Conservation (phyloP, 2,888 invertebrate genomes). For the Sisyra nigra region DNA sequence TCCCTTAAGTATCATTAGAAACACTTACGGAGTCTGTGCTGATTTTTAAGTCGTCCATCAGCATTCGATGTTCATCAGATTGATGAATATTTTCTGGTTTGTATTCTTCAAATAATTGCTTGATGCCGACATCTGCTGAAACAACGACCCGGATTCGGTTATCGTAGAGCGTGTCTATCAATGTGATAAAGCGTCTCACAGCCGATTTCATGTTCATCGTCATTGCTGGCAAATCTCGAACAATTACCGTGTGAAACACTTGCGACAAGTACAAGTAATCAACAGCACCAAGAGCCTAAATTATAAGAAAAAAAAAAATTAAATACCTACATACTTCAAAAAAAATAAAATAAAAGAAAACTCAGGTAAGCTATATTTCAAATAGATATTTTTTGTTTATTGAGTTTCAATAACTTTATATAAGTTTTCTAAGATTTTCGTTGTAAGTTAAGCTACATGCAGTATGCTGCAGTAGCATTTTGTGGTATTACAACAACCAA, state of each 20-base stretch:
- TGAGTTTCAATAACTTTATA: no score
- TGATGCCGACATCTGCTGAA: constrained; percentile 63
- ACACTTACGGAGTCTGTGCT: constrained; percentile 49
- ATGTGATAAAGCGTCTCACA: constrained; percentile 84
- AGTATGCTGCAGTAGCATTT: no score
- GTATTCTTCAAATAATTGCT: constrained; percentile 51
- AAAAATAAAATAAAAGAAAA: no score
- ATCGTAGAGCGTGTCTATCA: constrained; percentile 95
- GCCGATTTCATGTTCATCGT: constrained; percentile 67
- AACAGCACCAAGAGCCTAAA: constrained; percentile 77
- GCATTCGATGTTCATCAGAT: constrained; percentile 62
- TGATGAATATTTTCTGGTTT: constrained; percentile 28
- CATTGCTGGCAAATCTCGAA: constrained; percentile 76
- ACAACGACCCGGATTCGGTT: constrained; percentile 76
- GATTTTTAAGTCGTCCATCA: constrained; percentile 94
- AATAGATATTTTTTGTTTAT: no score
- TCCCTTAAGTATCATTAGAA: not conserved
- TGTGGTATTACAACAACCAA: no score
- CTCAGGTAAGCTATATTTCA: no score
- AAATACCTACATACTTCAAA: no score
- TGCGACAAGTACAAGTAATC: constrained; percentile 89
- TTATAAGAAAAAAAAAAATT: constrained; percentile 15
- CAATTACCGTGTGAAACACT: constrained; percentile 88
- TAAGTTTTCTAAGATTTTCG: no score
- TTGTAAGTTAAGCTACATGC: no score